Base-by-base conservation (phyloP, 1,140 invertebrate genomes). In the Drosophila saltans region DNA sequence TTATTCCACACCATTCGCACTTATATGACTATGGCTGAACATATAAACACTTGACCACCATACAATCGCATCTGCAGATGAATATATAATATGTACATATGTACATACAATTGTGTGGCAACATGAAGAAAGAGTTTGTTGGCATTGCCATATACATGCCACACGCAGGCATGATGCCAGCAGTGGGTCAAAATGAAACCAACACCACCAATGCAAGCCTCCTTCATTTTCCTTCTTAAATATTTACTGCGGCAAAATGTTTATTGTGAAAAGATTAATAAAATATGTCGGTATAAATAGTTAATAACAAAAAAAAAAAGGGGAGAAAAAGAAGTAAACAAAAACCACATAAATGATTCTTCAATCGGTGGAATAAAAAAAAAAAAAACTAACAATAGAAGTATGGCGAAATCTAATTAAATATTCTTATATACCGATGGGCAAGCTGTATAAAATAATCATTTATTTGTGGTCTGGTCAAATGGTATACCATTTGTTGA, bases 1-100 rank as follows among this genome's bases (percentile, higher is more conserved):
- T 2, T 30, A 75, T 90, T 89, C 85, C 85, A 89, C 78, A 81
- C 84, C 85, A 89, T 74, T 89, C 80, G 85, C 85, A 89, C 45
- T 52, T 21, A 48, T 52, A 52, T 21, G 45, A 52, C 74, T 64
- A 78, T 65, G 67, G 67, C 70, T 77, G 41, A 77, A 69, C 61
- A 69, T 45, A 74, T 45, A 74, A 62, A 78, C 45, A 66, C 70
- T 72, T 67, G 57, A 55, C 71, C 30, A 55, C 71, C 30, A 61
- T 64, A 69, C 72, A 76, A 70, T 67, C 73, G 56, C 74, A 76
- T 57, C 45, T 69, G 66, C 74, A 77, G 74, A 61, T 66, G 45
- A 26, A 52, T 48, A 24, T 8, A 48, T 21, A 48, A 21, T 16
- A 48, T 48, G 8, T 16, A 48, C 2, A 24, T 48, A 24, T 2